Evolutionary conservation across 1,140 invertebrate genomes (phyloP), one percentile per base, ranked within the genome.

Genomic region (Temnothorax curvispinosus): DNA sequence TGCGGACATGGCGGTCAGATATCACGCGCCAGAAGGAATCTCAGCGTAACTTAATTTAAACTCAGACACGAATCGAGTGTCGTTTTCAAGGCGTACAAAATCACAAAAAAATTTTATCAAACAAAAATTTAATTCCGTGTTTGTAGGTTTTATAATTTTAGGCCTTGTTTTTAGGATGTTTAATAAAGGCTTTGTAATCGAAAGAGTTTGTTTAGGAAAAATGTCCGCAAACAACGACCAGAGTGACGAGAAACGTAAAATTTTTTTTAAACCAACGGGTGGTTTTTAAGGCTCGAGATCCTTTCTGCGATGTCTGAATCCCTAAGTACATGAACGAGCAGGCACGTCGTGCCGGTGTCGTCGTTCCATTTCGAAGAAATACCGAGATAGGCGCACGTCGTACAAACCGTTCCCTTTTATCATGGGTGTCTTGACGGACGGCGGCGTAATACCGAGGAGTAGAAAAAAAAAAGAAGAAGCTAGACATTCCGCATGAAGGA

Each of bases 341-440:
- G 67, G 41, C 78, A 58, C 65, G 64, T 65, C 50, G 50, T 54
- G 35, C 47, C 47, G 11, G 77, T 74, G 67, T 82, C 80, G 78
- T 50, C 52, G 80, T 84, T 75, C 80, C 69, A 84, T 84, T 84
- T 60, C 69, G 54, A 75, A 35, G 69, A 75, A 84, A 84, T 84
- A 84, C 18, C 54, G 80, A 84, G 80, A 84, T 84, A 84, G 69
- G 69, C 69, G 80, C 54, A 21, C 80, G 67, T 74, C 67, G 80
- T 81, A 69, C 77, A 81, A 81, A 81, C 77, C 81, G 67, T 35
- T 71, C 69, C 74, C 58, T 71, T 90, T 90, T 89, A 89, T 90
- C 72, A 84, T 32, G 85, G 72, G 41, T 69, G 87, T 81, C 85
- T 77, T 15, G 84, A 38, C 80, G 35, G 21, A 15, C 69, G 27